Conservation (phyloP, 2,888 invertebrate genomes). For the Oscheius sp. region DNA sequence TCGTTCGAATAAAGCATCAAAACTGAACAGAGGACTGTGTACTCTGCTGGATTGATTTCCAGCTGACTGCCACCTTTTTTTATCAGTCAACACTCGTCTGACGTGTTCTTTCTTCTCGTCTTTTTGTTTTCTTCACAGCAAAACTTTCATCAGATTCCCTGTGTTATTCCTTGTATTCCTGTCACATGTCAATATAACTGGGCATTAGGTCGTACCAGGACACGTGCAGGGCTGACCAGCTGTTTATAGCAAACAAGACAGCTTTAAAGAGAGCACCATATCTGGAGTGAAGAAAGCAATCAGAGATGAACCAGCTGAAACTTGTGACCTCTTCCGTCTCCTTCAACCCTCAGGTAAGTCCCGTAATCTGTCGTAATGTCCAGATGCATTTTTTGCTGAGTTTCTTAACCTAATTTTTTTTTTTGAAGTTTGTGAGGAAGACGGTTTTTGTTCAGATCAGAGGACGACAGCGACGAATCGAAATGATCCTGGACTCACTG, state of each 20-base stretch:
- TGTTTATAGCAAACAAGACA: constrained; percentile 20
- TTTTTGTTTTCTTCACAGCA: too few species aligned
- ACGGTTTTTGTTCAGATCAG: neutral
- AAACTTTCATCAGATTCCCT: neutral
- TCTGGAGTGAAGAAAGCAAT: neutral
- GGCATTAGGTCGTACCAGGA: constrained; percentile 2
- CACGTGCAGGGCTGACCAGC: constrained; percentile 1
- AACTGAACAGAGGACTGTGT: too few species aligned
- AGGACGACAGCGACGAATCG: constrained; percentile 8
- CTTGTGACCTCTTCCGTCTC: constrained; percentile 25
- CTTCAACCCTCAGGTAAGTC: constrained; percentile 20
- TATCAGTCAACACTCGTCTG: too few species aligned
- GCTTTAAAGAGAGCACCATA: constrained; percentile 1
- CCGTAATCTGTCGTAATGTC: neutral
- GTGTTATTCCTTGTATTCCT: constrained; percentile 9
- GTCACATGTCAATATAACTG: constrained; percentile 19
- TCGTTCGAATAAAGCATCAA: too few species aligned
- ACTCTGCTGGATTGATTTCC: too few species aligned
- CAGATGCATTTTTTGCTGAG: neutral
- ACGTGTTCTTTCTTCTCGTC: too few species aligned
- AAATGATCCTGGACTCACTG: neutral
- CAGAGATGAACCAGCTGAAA: constrained; percentile 28
- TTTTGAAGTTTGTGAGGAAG: too few species aligned
- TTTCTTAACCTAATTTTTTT: too few species aligned
- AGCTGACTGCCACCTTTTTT: too few species aligned